Evolutionary conservation across 2,113 vertebrate species (phyloP).

Genomic region (Opisthocomus hoazin): DNA sequence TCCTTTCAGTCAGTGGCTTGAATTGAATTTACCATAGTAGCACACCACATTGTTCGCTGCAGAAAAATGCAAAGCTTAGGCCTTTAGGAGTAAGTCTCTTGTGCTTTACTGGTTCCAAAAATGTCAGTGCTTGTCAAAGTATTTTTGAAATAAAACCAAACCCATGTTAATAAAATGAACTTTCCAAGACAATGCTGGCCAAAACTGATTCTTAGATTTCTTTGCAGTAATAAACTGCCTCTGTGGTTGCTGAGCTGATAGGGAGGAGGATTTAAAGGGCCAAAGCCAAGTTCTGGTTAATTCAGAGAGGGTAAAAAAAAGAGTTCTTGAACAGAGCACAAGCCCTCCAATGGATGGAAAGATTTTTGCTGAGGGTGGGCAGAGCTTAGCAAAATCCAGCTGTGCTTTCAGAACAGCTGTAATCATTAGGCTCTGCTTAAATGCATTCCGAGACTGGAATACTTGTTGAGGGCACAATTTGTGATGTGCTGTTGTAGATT

Average conservation of each 20-base stretch:
- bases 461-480: constrained; percentile 9
- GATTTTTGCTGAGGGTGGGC: neutral
- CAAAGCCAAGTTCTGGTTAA: constrained; percentile 26
- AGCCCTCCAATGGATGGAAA: neutral
- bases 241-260: constrained; percentile 46
- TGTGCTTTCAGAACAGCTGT: neutral
- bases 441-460: neutral
- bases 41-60: constrained; percentile 55
- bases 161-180: constrained; percentile 67
- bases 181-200: constrained; percentile 67
- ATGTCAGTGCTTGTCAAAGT: constrained; percentile 64
- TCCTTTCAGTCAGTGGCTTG: constrained; percentile 51
- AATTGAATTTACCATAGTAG: constrained; percentile 54
- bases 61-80: constrained; percentile 66
- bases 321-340: neutral
- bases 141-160: constrained; percentile 72
- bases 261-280: constrained; percentile 6
- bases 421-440: neutral
- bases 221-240: constrained; percentile 65
- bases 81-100: constrained; percentile 67
- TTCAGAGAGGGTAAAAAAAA: neutral
- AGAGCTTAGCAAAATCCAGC: constrained; percentile 1
- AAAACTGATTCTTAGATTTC: constrained; percentile 69
- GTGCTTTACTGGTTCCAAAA: constrained; percentile 65
- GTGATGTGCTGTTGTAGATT: constrained; percentile 9